These are phyloP conservation scores for Platycercus adscitus DNA, from an alignment of 2,113 vertebrate species.

Conservation along the genomic window DNA sequence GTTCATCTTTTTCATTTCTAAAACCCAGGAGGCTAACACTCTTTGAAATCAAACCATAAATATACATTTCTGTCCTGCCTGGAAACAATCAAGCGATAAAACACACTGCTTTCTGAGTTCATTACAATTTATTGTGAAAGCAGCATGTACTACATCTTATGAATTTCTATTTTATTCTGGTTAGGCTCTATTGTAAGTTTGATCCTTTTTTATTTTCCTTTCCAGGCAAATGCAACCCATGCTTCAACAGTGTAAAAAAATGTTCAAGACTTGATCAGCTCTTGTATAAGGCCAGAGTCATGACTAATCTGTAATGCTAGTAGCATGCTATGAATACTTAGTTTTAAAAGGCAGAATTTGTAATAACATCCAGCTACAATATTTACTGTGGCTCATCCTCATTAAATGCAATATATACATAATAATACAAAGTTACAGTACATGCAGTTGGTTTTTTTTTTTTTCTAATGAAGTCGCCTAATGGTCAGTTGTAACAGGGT, in stretches of 20 bases:
- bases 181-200: slow-evolving; percentile 21
- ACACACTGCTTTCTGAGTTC: slow-evolving; percentile 44
- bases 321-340: background rate
- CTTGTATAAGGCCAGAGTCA: background rate
- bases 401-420: background rate
- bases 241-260: background rate
- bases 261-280: background rate
- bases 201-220: slow-evolving; percentile 42
- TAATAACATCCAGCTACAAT: background rate
- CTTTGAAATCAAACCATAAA: slow-evolving; percentile 67
- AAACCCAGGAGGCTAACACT: slow-evolving; percentile 48
- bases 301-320: background rate
- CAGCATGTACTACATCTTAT: slow-evolving; percentile 55
- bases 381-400: background rate
- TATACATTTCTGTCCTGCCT: slow-evolving; percentile 64
- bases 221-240: slow-evolving; percentile 8
- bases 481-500: background rate
- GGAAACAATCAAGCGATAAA: slow-evolving; percentile 62
- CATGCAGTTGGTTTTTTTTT: accelerated
- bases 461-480: background rate
- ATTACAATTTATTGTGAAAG: slow-evolving; percentile 68
- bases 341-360: background rate
- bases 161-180: slow-evolving; percentile 58
- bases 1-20: slow-evolving; percentile 70
- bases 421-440: background rate